Evolutionary conservation across 2,888 invertebrate genomes (phyloP), one percentile per base, ranked within the genome.

Genomic region (Ochlodes sylvanus): DNA sequence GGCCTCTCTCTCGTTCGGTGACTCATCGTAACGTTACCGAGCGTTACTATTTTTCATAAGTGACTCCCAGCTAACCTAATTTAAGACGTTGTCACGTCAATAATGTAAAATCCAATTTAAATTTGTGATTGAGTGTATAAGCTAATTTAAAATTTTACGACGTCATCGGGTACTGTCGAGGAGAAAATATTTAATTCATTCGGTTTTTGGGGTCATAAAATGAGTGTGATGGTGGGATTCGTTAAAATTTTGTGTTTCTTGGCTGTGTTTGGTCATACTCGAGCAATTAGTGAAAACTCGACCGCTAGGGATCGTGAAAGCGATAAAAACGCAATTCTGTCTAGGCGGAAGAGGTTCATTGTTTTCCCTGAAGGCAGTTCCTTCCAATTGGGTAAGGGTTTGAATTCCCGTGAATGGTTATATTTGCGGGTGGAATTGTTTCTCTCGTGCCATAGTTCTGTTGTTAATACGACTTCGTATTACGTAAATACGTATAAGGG

Each of bases 321-420:
- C 56, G 68, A 62, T 56, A 62, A 68, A 62, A 50, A 47, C 55
- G 67, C 34, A 68, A 68, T 67, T 50, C 80, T 94, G 63, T 94
- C 94, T 0, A 86, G 95, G 71, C 88, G 87, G 69, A 94, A 94
- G 77, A 87, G 95, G 71, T 95, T 94, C 77, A 76, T 95, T 60
- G 85, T 95, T 72, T 95, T 95, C 80, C 94, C 94, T 1, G 94
- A 94, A 85, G 95, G 95, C 63, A 94, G 95, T 76, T 95, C 95
- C 17, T 79, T 95, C 55, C 95, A 95, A 83, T 88, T 95, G 71
- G 94, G 94, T 94, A 78, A 87, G 92, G 68, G 44, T 68, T 62
- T 68, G 67, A 68, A 62, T 62, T 44, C 52, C 54, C 54, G n/a
- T 54, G 47, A 64, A 58, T 57, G 42, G 63, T 63, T 47, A 50